Percentiles rank a stretch among this genome's conserved stretches.
Conservation (phyloP, 1,140 invertebrate genomes). For the Conus ventricosus region DNA sequence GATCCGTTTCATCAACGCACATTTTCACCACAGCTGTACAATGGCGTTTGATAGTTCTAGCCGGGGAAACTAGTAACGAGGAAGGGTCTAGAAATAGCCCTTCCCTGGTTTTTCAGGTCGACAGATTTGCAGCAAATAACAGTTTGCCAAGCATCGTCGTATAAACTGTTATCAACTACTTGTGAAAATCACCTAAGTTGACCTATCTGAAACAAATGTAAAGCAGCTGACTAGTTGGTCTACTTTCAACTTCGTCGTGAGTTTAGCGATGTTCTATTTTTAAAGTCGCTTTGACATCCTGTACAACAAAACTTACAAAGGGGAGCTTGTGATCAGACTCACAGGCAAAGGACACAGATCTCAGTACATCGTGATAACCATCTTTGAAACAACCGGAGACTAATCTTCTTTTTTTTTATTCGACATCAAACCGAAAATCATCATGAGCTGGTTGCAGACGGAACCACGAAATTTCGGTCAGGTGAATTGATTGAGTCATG, state of each 20-base stretch:
- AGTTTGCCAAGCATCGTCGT: constrained; percentile 9
- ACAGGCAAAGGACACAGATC: not conserved
- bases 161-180: not conserved
- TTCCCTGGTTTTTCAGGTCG: constrained; percentile 37
- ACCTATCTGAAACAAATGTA: not conserved
- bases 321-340: constrained; percentile 1
- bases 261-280: not conserved
- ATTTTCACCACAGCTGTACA: constrained; percentile 33
- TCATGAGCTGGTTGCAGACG: too few species aligned
- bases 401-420: not conserved
- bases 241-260: not conserved
- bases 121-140: constrained; percentile 26
- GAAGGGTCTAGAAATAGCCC: constrained; percentile 24
- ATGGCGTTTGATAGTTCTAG: constrained; percentile 35
- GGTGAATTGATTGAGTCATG: constrained; percentile 21
- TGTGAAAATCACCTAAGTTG: not conserved
- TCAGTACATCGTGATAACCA: not conserved
- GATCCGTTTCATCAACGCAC: constrained; percentile 4
- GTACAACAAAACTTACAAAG: constrained; percentile 23
- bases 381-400: not conserved
- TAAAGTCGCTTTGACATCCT: constrained; percentile 14
- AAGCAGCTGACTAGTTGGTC: not conserved
- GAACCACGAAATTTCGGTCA: not conserved
- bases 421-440: not conserved
- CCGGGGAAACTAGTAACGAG: constrained; percentile 18